Conservation (phyloP, 2,797 vertebrate species). For the Darevskia nairensis region DNA sequence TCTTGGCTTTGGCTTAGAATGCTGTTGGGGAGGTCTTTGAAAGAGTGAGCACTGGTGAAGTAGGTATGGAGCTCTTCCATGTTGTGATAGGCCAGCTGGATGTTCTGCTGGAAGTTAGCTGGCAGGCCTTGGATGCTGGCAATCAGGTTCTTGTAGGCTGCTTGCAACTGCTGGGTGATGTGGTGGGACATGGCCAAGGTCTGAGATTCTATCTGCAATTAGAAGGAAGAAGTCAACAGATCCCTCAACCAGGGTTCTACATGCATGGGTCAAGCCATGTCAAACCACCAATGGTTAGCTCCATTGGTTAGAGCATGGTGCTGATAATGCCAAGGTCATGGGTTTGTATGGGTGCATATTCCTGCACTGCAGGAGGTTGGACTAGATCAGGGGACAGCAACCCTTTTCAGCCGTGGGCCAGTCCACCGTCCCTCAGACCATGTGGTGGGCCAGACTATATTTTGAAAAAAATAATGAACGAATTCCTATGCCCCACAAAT, state of each 20-base stretch:
- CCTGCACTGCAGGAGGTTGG: too few species aligned
- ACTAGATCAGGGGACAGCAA: too few species aligned
- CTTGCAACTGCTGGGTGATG: conserved; percentile 62
- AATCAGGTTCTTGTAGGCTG: conserved; percentile 47
- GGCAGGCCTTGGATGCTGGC: conserved; percentile 68
- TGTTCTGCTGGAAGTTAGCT: conserved; percentile 68
- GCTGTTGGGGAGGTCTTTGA: conserved; percentile 76
- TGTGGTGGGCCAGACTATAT: too few species aligned
- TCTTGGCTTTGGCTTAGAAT: conserved; percentile 81
- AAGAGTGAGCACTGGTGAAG: conserved; percentile 71
- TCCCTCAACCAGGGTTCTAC: background rate
- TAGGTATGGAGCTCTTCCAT: conserved; percentile 82
- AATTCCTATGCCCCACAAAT: too few species aligned
- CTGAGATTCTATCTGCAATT: conserved; percentile 81
- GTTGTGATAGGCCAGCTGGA: conserved; percentile 76
- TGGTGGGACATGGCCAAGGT: conserved; percentile 81
- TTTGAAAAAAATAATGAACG: too few species aligned
- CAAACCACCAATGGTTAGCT: background rate
- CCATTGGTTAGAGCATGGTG: too few species aligned
- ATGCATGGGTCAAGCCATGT: background rate
- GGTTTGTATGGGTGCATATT: too few species aligned
- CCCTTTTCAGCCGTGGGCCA: too few species aligned
- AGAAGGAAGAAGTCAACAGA: background rate
- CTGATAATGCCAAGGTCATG: too few species aligned
- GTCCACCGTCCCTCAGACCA: too few species aligned